A percentile compares a stretch with the other conserved stretches of the same genome.
Evolutionary conservation across 2,113 vertebrate species (phyloP).

Genomic region (Pseudonaja textilis): DNA sequence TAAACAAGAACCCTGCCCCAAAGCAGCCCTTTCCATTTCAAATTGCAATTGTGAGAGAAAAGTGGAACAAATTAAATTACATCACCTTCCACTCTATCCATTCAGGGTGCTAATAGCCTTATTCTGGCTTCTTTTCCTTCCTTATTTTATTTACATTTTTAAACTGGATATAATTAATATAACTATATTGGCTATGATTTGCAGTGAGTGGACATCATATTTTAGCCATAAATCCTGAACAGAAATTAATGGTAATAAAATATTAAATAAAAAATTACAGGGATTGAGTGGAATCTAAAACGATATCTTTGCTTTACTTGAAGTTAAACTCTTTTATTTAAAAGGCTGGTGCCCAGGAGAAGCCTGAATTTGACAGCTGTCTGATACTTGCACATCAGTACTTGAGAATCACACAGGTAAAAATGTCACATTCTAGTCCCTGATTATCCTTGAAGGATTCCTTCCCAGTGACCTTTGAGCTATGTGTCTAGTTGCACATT

Average conservation of each 20-base stretch:
- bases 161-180: not conserved
- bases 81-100: not conserved
- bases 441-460: not conserved
- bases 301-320: not conserved
- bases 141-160: not conserved
- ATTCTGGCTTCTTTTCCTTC: not conserved
- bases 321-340: slow-evolving; percentile 37
- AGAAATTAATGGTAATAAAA: not conserved
- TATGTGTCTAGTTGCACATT: not conserved
- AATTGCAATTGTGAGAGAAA: not conserved
- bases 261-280: not conserved
- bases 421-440: not conserved
- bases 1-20: not conserved
- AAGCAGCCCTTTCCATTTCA: not conserved
- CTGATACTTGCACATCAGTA: slow-evolving; percentile 80
- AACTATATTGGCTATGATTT: not conserved
- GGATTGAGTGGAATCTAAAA: not conserved
- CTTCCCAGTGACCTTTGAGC: not conserved
- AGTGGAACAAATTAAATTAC: not conserved
- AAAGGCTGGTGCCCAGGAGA: slow-evolving; percentile 85
- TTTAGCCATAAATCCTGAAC: not conserved
- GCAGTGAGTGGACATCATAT: not conserved
- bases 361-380: slow-evolving; percentile 72
- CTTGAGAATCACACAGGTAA: slow-evolving; percentile 84
- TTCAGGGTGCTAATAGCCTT: not conserved